Percentiles rank a stretch among this genome's conserved stretches.
Conservation (phyloP, 2,888 invertebrate genomes). For the Oscheius sp. region DNA sequence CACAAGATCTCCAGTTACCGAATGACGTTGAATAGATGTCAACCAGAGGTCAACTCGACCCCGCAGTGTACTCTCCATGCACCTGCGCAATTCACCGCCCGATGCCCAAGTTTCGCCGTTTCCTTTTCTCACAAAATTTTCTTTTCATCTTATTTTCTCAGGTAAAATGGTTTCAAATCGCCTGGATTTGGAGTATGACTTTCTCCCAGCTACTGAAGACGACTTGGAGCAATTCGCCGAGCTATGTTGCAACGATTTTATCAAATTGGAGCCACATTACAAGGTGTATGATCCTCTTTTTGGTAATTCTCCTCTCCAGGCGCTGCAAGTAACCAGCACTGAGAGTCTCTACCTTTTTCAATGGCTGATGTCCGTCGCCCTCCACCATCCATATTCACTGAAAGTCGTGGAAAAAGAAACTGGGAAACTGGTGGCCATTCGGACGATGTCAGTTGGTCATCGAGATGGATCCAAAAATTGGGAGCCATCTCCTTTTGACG, state of each 20-base stretch:
- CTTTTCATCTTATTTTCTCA: too few species aligned
- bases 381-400: slow-evolving; percentile 30
- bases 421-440: slow-evolving; percentile 1
- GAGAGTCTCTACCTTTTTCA: slow-evolving; percentile 22
- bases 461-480: slow-evolving; percentile 8
- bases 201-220: slow-evolving; percentile 11
- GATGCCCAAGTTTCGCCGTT: too few species aligned
- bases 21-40: too few species aligned
- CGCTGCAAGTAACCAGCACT: slow-evolving; percentile 5
- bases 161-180: background rate
- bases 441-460: slow-evolving; percentile 26
- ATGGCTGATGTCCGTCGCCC: slow-evolving; percentile 11
- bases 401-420: slow-evolving; percentile 23
- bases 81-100: too few species aligned
- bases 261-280: slow-evolving; percentile 13
- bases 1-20: too few species aligned
- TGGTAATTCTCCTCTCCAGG: background rate
- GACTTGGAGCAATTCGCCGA: slow-evolving; percentile 17
- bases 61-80: too few species aligned
- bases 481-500: slow-evolving; percentile 15
- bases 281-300: background rate
- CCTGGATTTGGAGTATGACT: slow-evolving; percentile 9
- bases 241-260: slow-evolving; percentile 24
- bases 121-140: too few species aligned
- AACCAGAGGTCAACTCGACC: too few species aligned